phyloP scores from a whole-genome alignment of 53 echinoderm and acorn worm species.

The Patiria pectinifera region DNA sequence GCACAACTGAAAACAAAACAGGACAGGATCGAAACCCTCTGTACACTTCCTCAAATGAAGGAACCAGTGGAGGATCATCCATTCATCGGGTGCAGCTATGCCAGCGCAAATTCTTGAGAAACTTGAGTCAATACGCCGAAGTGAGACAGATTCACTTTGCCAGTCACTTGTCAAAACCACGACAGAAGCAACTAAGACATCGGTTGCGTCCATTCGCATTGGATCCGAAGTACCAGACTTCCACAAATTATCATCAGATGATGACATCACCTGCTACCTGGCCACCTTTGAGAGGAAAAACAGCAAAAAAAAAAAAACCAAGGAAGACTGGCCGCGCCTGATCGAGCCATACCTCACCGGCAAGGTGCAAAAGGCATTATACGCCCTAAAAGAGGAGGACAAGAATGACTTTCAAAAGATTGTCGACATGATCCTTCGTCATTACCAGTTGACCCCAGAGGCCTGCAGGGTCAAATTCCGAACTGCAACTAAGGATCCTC shows the following conservation, averaged over 20 bases:
- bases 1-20: not conserved
- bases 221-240: slow-evolving; percentile 41
- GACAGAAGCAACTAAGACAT: not conserved
- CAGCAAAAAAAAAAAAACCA: not conserved
- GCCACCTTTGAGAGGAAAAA: slow-evolving; percentile 64
- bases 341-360: too few relatives aligned
- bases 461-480: slow-evolving; percentile 34
- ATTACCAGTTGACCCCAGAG: slow-evolving; percentile 51
- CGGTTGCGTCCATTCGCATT: not conserved
- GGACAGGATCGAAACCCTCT: not conserved
- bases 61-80: not conserved
- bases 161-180: not conserved
- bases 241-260: slow-evolving; percentile 54
- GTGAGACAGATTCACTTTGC: not conserved
- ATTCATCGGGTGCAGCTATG: not conserved
- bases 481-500: slow-evolving; percentile 3
- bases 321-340: too few relatives aligned
- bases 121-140: not conserved
- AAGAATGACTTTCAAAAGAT: slow-evolving; percentile 48
- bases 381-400: slow-evolving; percentile 35
- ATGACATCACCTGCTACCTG: slow-evolving; percentile 66
- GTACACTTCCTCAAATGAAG: not conserved
- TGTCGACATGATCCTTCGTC: slow-evolving; percentile 22
- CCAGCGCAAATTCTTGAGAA: slow-evolving; percentile 1
- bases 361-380: too few relatives aligned